These are phyloP conservation scores for Aspidiotus rigidus DNA, from an alignment of 2,888 invertebrate species.

Conservation along the genomic window DNA sequence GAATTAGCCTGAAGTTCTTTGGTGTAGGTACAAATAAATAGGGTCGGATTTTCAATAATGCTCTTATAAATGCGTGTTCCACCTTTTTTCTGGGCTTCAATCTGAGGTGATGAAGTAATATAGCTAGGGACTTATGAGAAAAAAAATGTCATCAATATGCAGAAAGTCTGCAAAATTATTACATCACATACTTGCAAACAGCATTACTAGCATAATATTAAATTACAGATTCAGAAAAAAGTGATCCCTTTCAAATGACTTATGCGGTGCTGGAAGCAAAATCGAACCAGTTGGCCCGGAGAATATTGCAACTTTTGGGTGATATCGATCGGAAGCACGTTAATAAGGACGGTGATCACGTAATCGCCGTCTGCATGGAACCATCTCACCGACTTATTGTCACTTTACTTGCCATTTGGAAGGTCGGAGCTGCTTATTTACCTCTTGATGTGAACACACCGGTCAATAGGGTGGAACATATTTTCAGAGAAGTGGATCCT, in stretches of 20 bases:
- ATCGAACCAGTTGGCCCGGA: constrained; percentile 35
- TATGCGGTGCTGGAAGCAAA: constrained; percentile 32
- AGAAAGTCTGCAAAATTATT: neutral
- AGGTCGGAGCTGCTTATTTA: constrained; percentile 73
- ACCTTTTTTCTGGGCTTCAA: too few relatives aligned
- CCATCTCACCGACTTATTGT: constrained; percentile 61
- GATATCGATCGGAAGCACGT: constrained; percentile 4
- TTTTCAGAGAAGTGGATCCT: constrained; percentile 64
- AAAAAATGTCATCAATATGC: too few relatives aligned
- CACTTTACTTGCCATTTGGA: constrained; percentile 63
- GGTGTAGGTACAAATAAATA: too few relatives aligned
- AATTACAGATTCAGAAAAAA: constrained; percentile 1
- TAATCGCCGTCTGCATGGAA: constrained; percentile 69
- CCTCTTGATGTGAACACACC: constrained; percentile 70
- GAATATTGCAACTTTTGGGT: constrained; percentile 18
- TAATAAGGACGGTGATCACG: constrained; percentile 60
- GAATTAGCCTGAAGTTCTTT: too few relatives aligned
- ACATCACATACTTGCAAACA: too few relatives aligned
- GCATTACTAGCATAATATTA: neutral
- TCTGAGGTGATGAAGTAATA: too few relatives aligned
- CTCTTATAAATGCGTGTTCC: too few relatives aligned
- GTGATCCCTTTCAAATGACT: constrained; percentile 4
- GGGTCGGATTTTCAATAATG: too few relatives aligned
- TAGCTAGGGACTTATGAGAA: too few relatives aligned
- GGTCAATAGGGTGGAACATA: constrained; percentile 61